phyloP scores from a whole-genome alignment of 1,140 invertebrate species.

The Conopomorpha cramerella region DNA sequence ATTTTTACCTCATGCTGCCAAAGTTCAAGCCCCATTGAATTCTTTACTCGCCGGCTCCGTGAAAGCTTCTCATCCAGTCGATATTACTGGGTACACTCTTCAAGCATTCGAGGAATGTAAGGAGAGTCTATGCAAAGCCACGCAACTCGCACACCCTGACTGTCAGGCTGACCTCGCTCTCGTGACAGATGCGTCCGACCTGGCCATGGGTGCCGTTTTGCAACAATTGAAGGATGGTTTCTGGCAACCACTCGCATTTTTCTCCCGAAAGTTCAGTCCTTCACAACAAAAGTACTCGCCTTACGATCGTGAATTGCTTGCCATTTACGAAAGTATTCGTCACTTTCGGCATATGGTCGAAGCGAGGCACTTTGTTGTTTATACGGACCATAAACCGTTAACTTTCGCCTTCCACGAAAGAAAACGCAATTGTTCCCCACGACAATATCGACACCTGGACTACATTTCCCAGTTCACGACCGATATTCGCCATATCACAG shows the following conservation, averaged over 20 bases:
- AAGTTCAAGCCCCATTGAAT: not conserved
- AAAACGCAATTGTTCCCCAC: not conserved
- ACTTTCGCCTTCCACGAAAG: not conserved
- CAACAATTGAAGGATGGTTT: constrained; percentile 7
- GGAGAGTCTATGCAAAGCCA: not conserved
- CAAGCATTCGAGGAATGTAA: not conserved
- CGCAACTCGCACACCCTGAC: not conserved
- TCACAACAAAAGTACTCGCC: constrained; percentile 28
- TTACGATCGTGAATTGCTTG: constrained; percentile 49
- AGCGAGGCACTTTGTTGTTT: constrained; percentile 16
- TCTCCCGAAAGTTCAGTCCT: constrained; percentile 28
- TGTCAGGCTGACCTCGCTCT: not conserved
- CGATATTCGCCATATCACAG: not conserved
- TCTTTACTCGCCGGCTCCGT: not conserved
- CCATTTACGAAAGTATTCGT: constrained; percentile 36
- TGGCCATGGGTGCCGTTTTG: not conserved
- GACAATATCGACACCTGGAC: not conserved
- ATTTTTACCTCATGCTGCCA: constrained; percentile 5
- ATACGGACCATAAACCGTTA: not conserved
- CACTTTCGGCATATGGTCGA: constrained; percentile 5
- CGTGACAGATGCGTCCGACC: not conserved
- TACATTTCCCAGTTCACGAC: not conserved
- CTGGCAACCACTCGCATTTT: constrained; percentile 26
- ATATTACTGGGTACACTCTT: not conserved
- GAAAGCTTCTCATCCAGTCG: not conserved